Percentiles rank a stretch among this genome's conserved stretches.
Evolutionary conservation across 2,797 vertebrate genomes (phyloP).

Genomic region (Diplodus sargus): DNA sequence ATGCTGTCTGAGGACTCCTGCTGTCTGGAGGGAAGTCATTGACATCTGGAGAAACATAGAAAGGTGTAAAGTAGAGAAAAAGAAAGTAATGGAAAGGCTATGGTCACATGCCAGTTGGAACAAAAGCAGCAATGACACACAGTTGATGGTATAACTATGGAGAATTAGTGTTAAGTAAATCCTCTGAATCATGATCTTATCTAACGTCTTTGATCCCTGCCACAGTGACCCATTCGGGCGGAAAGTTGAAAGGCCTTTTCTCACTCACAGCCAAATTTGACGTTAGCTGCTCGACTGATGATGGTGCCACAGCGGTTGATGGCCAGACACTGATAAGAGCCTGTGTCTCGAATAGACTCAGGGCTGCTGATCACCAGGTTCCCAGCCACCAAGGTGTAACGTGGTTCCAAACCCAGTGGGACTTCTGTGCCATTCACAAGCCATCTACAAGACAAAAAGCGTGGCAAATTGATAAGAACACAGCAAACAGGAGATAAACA

Average conservation of each 20-base stretch:
- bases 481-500: background rate
- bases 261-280: conserved; percentile 96
- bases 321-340: conserved; percentile 96
- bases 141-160: background rate
- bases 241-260: background rate
- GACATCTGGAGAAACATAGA: conserved; percentile 84
- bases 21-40: conserved; percentile 94
- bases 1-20: conserved; percentile 89
- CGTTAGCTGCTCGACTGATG: conserved; percentile 91
- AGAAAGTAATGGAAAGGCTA: background rate
- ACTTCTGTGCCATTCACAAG: conserved; percentile 94
- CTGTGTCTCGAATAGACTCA: conserved; percentile 85
- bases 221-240: background rate
- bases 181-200: background rate
- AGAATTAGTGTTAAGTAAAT: background rate
- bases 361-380: conserved; percentile 93
- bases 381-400: conserved; percentile 91
- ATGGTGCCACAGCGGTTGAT: conserved; percentile 93
- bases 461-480: background rate
- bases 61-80: background rate
- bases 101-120: background rate
- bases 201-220: background rate
- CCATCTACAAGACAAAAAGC: conserved; percentile 85
- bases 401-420: conserved; percentile 86
- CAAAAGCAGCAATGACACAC: background rate